These are phyloP conservation scores for Tribolium castaneum DNA, from an alignment of 1,140 invertebrate species.

Conservation along the genomic window DNA sequence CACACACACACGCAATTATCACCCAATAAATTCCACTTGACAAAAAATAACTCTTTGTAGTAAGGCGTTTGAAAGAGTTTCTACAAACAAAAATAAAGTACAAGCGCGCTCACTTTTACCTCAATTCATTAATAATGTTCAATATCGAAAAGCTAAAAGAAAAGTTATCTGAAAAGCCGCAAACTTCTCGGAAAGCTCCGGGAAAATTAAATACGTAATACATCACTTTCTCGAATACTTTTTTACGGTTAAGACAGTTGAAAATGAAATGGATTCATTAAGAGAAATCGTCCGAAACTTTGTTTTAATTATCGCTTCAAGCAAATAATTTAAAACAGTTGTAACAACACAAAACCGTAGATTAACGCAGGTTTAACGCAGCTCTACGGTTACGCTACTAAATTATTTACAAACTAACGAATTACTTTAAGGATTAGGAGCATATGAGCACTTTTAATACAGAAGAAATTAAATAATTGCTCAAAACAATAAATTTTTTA, in stretches of 20 bases:
- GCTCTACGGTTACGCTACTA: background rate
- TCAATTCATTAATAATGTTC: background rate
- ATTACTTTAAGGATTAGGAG: background rate
- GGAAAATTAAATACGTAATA: background rate
- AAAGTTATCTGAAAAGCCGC: background rate
- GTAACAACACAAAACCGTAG: background rate
- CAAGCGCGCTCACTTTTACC: background rate
- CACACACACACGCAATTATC: background rate
- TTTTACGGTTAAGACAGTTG: background rate
- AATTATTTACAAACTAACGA: background rate
- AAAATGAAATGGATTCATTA: background rate
- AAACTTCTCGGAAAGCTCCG: background rate
- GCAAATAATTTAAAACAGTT: background rate
- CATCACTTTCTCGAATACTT: background rate
- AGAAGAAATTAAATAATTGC: background rate
- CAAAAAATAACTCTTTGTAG: too few relatives aligned
- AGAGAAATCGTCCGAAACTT: background rate
- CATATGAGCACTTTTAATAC: background rate
- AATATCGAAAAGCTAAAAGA: background rate
- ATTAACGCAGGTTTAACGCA: background rate
- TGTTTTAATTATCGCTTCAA: background rate
- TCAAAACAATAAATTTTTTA: too few relatives aligned
- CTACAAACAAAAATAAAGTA: background rate
- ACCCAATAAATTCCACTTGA: too few relatives aligned
- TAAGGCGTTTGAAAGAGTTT: background rate